Conservation (phyloP, 2,797 vertebrate genomes). For the Sylvia borin region DNA sequence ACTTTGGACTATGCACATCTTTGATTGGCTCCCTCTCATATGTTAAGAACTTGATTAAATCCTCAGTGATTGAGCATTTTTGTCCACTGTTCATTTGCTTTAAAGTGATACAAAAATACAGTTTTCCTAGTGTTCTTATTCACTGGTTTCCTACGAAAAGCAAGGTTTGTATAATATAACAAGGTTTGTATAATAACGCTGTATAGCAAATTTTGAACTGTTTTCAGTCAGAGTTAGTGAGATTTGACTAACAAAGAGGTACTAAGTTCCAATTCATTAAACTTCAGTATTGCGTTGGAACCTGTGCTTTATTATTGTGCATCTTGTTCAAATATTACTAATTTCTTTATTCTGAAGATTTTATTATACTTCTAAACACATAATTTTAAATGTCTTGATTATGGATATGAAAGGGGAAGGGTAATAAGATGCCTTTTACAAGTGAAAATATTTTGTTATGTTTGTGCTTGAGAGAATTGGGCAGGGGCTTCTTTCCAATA, state of each 20-base stretch:
- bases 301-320: not conserved
- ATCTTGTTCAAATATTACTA: not conserved
- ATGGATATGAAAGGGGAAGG: not conserved
- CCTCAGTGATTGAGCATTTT: constrained; percentile 26
- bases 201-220: not conserved
- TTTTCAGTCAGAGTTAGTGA: not conserved
- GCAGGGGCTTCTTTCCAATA: not conserved
- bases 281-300: not conserved
- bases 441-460: not conserved
- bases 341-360: not conserved
- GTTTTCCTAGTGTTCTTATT: not conserved
- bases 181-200: not conserved
- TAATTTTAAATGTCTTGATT: not conserved
- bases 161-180: not conserved
- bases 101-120: not conserved
- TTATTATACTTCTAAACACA: not conserved
- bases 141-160: not conserved
- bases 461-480: not conserved
- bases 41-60: constrained; percentile 40
- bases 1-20: not conserved
- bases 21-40: not conserved
- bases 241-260: not conserved
- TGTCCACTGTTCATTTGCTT: constrained; percentile 6
- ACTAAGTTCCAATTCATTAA: not conserved
- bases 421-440: not conserved